Conservation (phyloP, 1,140 invertebrate species). For the Platyscapa corneri region DNA sequence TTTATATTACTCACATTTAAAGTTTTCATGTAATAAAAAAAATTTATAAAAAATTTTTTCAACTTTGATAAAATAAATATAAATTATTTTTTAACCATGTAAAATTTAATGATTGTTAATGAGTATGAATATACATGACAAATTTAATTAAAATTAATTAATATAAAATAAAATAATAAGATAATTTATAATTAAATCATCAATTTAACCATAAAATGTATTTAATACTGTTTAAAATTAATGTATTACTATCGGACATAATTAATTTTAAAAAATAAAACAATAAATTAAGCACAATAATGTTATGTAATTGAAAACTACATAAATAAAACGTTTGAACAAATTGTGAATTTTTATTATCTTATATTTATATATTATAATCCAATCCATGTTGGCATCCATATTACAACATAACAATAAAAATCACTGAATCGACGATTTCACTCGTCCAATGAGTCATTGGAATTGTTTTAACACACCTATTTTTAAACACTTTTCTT, state of each 20-base stretch:
- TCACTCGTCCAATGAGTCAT: constrained; percentile 15
- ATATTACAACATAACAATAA: constrained; percentile 50
- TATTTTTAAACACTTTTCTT: constrained; percentile 15
- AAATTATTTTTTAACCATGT: too few species aligned
- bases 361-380: constrained; percentile 40
- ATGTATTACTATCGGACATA: neutral
- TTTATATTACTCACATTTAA: too few species aligned
- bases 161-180: neutral
- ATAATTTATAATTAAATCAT: neutral
- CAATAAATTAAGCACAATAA: neutral
- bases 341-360: constrained; percentile 34
- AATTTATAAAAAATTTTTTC: too few species aligned
- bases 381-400: constrained; percentile 3
- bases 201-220: neutral
- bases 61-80: too few species aligned
- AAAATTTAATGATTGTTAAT: too few species aligned
- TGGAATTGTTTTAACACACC: constrained; percentile 22
- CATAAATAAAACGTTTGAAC: constrained; percentile 9
- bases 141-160: too few species aligned
- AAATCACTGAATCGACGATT: constrained; percentile 26
- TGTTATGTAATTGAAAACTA: neutral
- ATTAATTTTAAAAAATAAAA: neutral
- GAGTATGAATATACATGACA: too few species aligned
- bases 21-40: too few species aligned
- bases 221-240: neutral